phyloP scores from a whole-genome alignment of 1,140 invertebrate genomes.

The Colletes latitarsis region DNA sequence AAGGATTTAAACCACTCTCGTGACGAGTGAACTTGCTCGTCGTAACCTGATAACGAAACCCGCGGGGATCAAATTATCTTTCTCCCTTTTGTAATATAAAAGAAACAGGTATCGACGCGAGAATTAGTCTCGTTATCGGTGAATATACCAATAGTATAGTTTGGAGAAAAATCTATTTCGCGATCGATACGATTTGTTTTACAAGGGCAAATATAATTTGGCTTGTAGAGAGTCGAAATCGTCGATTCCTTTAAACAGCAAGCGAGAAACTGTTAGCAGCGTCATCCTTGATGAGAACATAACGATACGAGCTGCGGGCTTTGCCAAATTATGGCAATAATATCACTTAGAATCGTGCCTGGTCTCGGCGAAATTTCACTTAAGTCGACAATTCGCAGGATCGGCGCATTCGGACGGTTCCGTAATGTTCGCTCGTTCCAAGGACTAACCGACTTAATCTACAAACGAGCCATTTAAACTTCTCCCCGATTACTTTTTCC shows the following conservation, averaged over 20 bases:
- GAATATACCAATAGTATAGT: no score
- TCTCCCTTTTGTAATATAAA: neutral
- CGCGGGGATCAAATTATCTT: slow-evolving; percentile 35
- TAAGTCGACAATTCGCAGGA: slow-evolving; percentile 45
- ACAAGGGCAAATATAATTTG: neutral
- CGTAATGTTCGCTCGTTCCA: slow-evolving; percentile 55
- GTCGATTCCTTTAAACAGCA: neutral
- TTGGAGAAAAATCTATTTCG: no score
- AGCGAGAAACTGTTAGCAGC: neutral
- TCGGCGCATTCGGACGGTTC: slow-evolving; percentile 32
- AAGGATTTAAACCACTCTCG: slow-evolving; percentile 34
- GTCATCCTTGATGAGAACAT: slow-evolving; percentile 8
- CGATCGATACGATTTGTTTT: no score
- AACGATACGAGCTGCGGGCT: slow-evolving; percentile 44
- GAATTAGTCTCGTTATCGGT: no score
- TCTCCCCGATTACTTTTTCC: slow-evolving; percentile 18
- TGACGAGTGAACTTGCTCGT: slow-evolving; percentile 44
- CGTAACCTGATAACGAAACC: slow-evolving; percentile 37
- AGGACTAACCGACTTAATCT: slow-evolving; percentile 49
- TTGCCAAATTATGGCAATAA: slow-evolving; percentile 65
- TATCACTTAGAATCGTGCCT: slow-evolving; percentile 46
- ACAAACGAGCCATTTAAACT: slow-evolving; percentile 56
- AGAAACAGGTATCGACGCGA: neutral
- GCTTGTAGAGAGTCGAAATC: neutral
- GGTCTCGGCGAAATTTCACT: slow-evolving; percentile 58